These are phyloP conservation scores for Platycnemis pennipes DNA, from an alignment of 2,888 invertebrate species.

Conservation along the genomic window DNA sequence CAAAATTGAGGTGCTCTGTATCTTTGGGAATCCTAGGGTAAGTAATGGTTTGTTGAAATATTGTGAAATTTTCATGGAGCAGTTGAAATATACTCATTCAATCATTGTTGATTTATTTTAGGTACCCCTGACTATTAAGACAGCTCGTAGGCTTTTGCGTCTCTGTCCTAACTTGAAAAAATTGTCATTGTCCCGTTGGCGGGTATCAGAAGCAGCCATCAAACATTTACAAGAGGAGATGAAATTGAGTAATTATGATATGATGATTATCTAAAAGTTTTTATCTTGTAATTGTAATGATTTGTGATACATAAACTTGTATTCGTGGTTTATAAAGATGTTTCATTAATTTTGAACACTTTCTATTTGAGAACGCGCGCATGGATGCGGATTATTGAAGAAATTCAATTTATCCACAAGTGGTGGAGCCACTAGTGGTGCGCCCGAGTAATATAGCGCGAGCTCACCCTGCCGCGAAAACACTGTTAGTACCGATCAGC, in stretches of 20 bases:
- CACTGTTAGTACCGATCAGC: slow-evolving; percentile 64
- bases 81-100: not conserved
- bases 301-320: not conserved
- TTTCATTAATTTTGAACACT: not conserved
- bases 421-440: slow-evolving; percentile 20
- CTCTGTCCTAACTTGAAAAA: slow-evolving; percentile 57
- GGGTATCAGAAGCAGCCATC: not conserved
- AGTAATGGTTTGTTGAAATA: not conserved
- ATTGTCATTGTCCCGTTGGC: slow-evolving; percentile 56
- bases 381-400: not conserved
- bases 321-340: not conserved
- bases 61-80: not conserved
- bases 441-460: slow-evolving; percentile 36
- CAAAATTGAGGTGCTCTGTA: slow-evolving; percentile 50
- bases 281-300: not conserved
- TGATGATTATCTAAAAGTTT: not conserved
- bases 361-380: not conserved
- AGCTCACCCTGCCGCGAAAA: slow-evolving; percentile 58
- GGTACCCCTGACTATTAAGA: slow-evolving; percentile 58
- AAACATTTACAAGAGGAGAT: slow-evolving; percentile 41
- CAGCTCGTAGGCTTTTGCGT: slow-evolving; percentile 38
- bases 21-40: slow-evolving; percentile 58
- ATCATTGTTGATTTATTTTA: not conserved
- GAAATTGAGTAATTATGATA: slow-evolving; percentile 66
- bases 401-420: not conserved